Conservation (phyloP, 1,140 invertebrate species). For the Lucilia sericata region DNA sequence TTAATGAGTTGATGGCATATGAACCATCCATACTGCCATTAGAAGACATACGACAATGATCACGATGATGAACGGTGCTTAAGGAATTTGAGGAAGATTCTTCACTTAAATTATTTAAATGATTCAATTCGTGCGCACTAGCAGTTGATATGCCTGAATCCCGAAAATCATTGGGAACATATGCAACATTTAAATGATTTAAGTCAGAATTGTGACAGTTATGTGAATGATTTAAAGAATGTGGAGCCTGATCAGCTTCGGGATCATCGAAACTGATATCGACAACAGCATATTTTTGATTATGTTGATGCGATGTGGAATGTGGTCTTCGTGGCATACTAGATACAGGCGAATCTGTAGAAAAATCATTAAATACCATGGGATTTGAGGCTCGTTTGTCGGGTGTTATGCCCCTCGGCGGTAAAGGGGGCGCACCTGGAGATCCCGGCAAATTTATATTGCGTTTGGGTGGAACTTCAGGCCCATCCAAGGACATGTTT, state of each 20-base stretch:
- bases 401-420: constrained; percentile 68
- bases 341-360: constrained; percentile 42
- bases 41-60: constrained; percentile 61
- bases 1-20: constrained; percentile 51
- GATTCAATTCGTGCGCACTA: constrained; percentile 62
- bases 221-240: constrained; percentile 58
- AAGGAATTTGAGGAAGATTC: constrained; percentile 58
- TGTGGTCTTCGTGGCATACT: constrained; percentile 54
- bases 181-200: constrained; percentile 53
- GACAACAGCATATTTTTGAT: constrained; percentile 65
- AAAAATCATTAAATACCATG: constrained; percentile 61
- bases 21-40: constrained; percentile 60
- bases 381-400: constrained; percentile 66
- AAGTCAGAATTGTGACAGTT: constrained; percentile 54
- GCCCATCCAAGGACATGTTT: constrained; percentile 52
- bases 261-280: constrained; percentile 66
- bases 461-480: constrained; percentile 64
- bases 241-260: constrained; percentile 63
- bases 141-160: constrained; percentile 67
- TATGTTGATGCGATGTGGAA: constrained; percentile 53
- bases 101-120: constrained; percentile 63
- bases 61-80: constrained; percentile 61
- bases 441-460: constrained; percentile 49
- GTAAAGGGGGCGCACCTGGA: constrained; percentile 68
- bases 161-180: constrained; percentile 63